Evolutionary conservation across 1,140 invertebrate genomes (phyloP).

Genomic region (Microvelia longipes): DNA sequence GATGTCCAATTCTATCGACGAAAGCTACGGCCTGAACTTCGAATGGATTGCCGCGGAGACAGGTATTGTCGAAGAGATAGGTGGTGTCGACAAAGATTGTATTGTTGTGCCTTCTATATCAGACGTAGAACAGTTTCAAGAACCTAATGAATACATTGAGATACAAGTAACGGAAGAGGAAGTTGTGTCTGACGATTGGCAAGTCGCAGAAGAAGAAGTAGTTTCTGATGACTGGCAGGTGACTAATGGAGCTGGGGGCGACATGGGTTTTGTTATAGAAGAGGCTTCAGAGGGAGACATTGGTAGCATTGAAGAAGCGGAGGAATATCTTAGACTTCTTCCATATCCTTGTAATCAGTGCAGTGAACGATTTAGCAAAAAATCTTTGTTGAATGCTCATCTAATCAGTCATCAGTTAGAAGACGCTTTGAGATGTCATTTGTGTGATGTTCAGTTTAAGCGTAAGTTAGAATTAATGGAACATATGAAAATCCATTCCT

Average conservation of each 20-base stretch:
- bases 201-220: neutral
- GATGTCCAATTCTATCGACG: slow-evolving; percentile 15
- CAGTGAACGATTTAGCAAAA: slow-evolving; percentile 61
- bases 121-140: neutral
- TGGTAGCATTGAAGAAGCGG: slow-evolving; percentile 47
- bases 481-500: slow-evolving; percentile 64
- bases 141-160: slow-evolving; percentile 19
- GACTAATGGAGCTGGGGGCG: slow-evolving; percentile 3
- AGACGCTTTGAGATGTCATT: slow-evolving; percentile 55
- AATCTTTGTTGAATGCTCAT: slow-evolving; percentile 64
- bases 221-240: neutral
- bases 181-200: slow-evolving; percentile 21
- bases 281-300: neutral
- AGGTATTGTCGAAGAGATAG: slow-evolving; percentile 13
- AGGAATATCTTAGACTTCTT: slow-evolving; percentile 60
- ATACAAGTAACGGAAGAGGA: slow-evolving; percentile 25
- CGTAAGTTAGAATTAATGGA: slow-evolving; percentile 61
- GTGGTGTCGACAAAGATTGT: slow-evolving; percentile 13
- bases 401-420: slow-evolving; percentile 70
- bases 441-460: slow-evolving; percentile 59
- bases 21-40: slow-evolving; percentile 13
- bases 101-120: slow-evolving; percentile 13
- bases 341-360: slow-evolving; percentile 75
- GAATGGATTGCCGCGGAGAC: slow-evolving; percentile 13
- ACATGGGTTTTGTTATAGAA: neutral